A percentile compares a stretch with the other conserved stretches of the same genome.
Evolutionary conservation across 2,888 invertebrate species (phyloP).

Genomic region (Leucophora obtusa): DNA sequence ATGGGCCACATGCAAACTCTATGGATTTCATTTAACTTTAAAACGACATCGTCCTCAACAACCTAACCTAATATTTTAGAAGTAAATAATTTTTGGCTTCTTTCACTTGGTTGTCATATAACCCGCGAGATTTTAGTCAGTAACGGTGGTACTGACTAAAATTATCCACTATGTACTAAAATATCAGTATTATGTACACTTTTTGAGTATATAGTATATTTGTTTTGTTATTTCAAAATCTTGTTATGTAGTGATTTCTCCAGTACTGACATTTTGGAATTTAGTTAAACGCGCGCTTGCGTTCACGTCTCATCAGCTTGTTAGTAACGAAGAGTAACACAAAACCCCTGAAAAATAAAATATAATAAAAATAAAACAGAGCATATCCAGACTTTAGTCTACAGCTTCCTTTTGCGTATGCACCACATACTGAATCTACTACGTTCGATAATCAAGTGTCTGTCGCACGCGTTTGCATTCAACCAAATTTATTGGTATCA

Average conservation of each 20-base stretch:
- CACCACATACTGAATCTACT: conserved; percentile 7
- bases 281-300: conserved; percentile 75
- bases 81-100: no score
- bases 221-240: conserved; percentile 47
- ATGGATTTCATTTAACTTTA: no score
- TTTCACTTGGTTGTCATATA: no score
- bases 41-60: no score
- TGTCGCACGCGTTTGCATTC: conserved; percentile 76
- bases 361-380: conserved; percentile 27
- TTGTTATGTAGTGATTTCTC: conserved; percentile 71
- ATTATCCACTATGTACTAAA: no score
- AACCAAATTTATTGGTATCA: conserved; percentile 75
- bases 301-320: conserved; percentile 75
- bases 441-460: conserved; percentile 63
- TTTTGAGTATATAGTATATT: background rate
- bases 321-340: conserved; percentile 66
- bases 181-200: no score
- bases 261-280: conserved; percentile 75
- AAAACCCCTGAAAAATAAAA: conserved; percentile 4
- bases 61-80: no score
- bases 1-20: no score
- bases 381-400: conserved; percentile 27
- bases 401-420: conserved; percentile 52
- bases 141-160: no score
- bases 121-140: no score